A percentile compares a stretch with the other conserved stretches of the same genome.
Evolutionary conservation across 2,113 vertebrate genomes (phyloP).

Genomic region (Urocitellus parryii): DNA sequence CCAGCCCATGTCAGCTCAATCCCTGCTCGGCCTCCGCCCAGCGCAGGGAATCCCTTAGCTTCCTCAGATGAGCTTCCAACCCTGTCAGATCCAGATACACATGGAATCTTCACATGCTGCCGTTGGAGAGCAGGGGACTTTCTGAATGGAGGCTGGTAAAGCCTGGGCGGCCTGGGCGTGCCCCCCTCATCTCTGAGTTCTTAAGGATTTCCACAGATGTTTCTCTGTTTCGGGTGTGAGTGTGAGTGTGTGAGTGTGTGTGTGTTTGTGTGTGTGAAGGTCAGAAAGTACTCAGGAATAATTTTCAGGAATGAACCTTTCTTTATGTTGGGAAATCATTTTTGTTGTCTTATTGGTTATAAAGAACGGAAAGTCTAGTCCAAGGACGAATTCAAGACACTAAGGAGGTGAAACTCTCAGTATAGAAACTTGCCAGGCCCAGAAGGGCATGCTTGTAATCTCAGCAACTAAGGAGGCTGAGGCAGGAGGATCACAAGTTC

Average conservation of each 20-base stretch:
- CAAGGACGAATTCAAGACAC: neutral
- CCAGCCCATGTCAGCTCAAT: neutral
- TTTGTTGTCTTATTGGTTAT: neutral
- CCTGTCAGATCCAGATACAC: neutral
- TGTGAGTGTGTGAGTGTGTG: too few relatives aligned
- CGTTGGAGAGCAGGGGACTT: too few relatives aligned
- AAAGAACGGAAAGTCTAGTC: neutral
- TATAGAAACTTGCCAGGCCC: too few relatives aligned
- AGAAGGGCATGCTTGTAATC: too few relatives aligned
- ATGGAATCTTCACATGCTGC: neutral
- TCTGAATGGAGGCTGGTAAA: neutral
- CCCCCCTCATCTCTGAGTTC: fast-evolving
- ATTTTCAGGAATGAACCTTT: neutral
- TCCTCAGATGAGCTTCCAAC: neutral
- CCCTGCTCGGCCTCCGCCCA: neutral
- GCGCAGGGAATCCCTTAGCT: neutral
- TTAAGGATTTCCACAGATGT: neutral
- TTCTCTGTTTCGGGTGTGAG: neutral
- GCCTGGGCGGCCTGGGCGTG: fast-evolving
- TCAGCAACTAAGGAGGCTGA: too few relatives aligned
- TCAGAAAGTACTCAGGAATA: neutral
- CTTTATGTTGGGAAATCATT: neutral
- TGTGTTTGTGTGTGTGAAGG: neutral
- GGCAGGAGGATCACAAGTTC: too few relatives aligned
- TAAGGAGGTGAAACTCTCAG: neutral